Base-by-base conservation (phyloP, 2,888 invertebrate genomes). In the Spisula solida region DNA sequence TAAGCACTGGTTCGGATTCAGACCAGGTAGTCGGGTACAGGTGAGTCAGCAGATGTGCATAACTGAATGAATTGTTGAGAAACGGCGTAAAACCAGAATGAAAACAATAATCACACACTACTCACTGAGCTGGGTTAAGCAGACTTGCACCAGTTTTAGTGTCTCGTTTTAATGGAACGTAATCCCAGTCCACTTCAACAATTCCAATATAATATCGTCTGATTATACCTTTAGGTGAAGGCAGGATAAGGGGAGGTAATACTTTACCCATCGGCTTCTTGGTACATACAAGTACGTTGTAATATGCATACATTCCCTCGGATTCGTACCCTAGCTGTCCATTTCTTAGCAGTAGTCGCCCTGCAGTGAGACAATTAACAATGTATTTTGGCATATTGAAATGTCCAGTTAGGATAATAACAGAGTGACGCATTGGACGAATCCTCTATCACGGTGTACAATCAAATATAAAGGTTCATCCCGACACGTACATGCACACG, bases 151-250 rank as follows among this genome's bases (percentile, higher is more conserved):
- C 90, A 16, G 86, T 86, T 14, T 91, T 81, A 0, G 92, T 86
- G 48, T 91, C 90, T 70, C 84, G 82, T 75, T 91, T 91, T 5
- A 86, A 56, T 2, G 93, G 93, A 2, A 86, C 92, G 80, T 93
- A 94, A 41, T 94, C 88, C 94, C 94, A 94, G 34, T 88, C 78
- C 14, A 86, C 66, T 66, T 93, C 93, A 6, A 92, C 89, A 5
- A 90, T 91, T 4, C 87, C 93, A n/a, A 94, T 90, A 83, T 90
- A 93, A 86, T 93, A 93, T 0, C 86, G 88, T 4, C 93, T 70
- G 12, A 82, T 83, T 16, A 87, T n/a, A 51, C 84, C 86, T 5
- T 1, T 18, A 8, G 55, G 31, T 16, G 70, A 48, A 0, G 87
- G 78, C 8, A 82, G 25, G 12, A 85, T 66, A 0, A 25, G n/a